Base-by-base conservation (phyloP, 2,888 invertebrate genomes). In the Tipula confusa region DNA sequence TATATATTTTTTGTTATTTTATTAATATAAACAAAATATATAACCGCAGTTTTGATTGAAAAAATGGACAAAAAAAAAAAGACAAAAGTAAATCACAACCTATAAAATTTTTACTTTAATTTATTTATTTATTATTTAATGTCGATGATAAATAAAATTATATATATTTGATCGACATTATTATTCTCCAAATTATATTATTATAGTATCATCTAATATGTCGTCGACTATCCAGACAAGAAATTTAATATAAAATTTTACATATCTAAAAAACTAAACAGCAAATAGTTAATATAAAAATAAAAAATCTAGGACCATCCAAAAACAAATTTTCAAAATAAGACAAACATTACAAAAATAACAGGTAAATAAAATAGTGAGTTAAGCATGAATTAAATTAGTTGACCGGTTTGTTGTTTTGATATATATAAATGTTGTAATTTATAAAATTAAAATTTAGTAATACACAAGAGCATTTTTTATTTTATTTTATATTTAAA, bases 361-460 rank as follows among this genome's bases (percentile, higher is more conserved):
- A 64, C 64, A 64, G 64, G 64, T 64, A 64, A 64, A 64, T 64
- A 64, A 64, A 24, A 64, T 64, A 64, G 64, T 64, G 64, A 64
- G 64, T 64, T 64, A 24, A 64, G 64, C 64, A 64, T 64, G 64
- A 64, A 64, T 24, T 64, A 64, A 24, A 64, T 64, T 64, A 64
- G 64, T 24, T 64, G 18, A 64, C 64, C 64, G 64, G 64, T 64
- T 64, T 64, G 64, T 64, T 64, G 64, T 64, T 64, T 64, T 64
- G n/a, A 64, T 64, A 64, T 64, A 64, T 38, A 43, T 64, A 64
- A 64, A 64, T 64, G 64, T 64, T 64, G 64, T 64, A 64, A 64
- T 64, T 64, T 64, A 64, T 64, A 7, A 64, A 64, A 48, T 18
- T 11, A 48, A 48, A 48, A 48, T 9, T 64, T 64, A 64, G 64